A percentile compares a stretch with the other conserved stretches of the same genome.
These are phyloP conservation scores for Caracal caracal DNA, from an alignment of 2,113 vertebrate genomes.

Conservation along the genomic window DNA sequence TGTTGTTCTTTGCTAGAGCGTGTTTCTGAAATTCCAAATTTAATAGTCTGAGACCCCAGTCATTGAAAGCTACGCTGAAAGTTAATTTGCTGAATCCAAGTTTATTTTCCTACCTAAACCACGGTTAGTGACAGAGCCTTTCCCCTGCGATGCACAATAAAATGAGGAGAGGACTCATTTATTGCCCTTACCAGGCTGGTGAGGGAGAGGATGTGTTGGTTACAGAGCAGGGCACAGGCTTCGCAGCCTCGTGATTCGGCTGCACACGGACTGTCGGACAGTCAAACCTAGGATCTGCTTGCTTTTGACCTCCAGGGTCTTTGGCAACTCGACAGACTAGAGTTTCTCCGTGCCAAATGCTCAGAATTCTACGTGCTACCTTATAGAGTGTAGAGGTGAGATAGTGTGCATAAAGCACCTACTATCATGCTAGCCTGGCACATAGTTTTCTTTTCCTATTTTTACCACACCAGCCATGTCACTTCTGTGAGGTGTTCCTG, in stretches of 20 bases:
- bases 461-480: not conserved
- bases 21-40: constrained; percentile 74
- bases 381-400: not conserved
- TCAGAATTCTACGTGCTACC: not conserved
- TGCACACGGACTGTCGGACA: rapidly evolving
- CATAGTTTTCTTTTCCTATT: not conserved
- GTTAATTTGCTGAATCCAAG: constrained; percentile 80
- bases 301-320: not conserved
- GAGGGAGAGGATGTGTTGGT: too few relatives aligned
- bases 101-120: constrained; percentile 75
- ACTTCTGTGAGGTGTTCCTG: not conserved
- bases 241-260: not conserved
- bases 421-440: not conserved
- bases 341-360: not conserved
- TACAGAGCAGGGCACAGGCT: rapidly evolving
- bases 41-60: constrained; percentile 79
- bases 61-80: constrained; percentile 70
- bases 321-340: not conserved
- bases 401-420: not conserved
- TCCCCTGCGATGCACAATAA: constrained; percentile 19
- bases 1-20: constrained; percentile 61
- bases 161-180: constrained; percentile 3
- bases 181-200: not conserved
- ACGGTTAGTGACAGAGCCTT: constrained; percentile 45
- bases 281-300: not conserved